Evolutionary conservation across 2,797 vertebrate species (phyloP), one percentile per base, ranked within the genome.

Genomic region (Argya squamiceps): DNA sequence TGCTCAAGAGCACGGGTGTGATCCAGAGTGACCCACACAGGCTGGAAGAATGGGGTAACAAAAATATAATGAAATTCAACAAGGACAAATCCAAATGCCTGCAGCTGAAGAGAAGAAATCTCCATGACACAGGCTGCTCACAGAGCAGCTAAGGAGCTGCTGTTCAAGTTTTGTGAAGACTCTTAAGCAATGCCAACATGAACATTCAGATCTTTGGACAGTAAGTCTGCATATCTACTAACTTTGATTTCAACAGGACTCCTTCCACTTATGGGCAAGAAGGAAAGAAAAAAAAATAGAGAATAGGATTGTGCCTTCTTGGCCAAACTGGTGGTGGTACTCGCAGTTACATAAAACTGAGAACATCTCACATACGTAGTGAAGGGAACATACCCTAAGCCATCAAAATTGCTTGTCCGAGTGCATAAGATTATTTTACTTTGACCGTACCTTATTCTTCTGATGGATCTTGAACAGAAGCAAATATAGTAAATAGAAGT

Each of bases 401-500:
- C 63, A 73, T 29, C n/a, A 18, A 59, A 88, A 46, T 0, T 65
- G 26, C 29, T 24, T 46, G 32, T 41, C 29, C 1, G 1, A 83
- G 10, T 6, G 3, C 19, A 36, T 15, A 74, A 52, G 76, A 44
- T 18, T n/a, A n/a, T 4, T 52, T 34, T 22, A 56, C 37, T 41
- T 39, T 21, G 65, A 68, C 44, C 12, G 1, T 97, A 99, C 99
- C 99, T 99, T 99, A 88, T 99, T 99, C 93, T 98, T 99, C 34
- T 97, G 96, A 92, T 99, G 99, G 58, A 99, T 97, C 93, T 97
- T 99, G 97, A 97, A 98, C 91, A 99, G 92, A 65, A 99, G 98
- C 88, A 99, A 97, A 89, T 99, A 99, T 10, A 99, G 95, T 39
- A 99, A 97, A 85, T 99, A 99, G 39, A 99, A 98, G 97, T 99